These are phyloP conservation scores for Drosophila phalerata DNA, from an alignment of 2,888 invertebrate genomes.

Conservation along the genomic window DNA sequence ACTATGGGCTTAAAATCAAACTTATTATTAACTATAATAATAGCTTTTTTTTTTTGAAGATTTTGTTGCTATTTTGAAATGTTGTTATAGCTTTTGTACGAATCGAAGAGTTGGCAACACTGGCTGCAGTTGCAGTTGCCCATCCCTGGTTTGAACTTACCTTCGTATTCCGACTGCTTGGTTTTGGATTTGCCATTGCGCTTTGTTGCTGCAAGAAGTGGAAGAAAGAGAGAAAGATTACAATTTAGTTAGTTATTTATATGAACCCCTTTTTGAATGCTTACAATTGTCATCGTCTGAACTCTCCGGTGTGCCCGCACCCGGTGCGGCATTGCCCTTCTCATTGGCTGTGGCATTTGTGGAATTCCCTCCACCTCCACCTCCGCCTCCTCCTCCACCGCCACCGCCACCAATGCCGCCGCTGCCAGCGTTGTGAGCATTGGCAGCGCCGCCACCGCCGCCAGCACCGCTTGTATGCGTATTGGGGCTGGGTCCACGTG, in stretches of 20 bases:
- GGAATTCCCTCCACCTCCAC: slow-evolving; percentile 39
- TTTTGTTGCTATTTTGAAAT: too few species aligned
- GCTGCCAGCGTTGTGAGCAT: slow-evolving; percentile 52
- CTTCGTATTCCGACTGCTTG: slow-evolving; percentile 86
- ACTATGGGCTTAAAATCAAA: too few species aligned
- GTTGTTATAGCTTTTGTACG: too few species aligned
- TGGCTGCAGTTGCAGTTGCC: background rate
- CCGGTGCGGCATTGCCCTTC: slow-evolving; percentile 63
- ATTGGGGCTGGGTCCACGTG: slow-evolving; percentile 96
- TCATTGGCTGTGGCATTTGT: slow-evolving; percentile 57
- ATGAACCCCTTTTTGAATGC: slow-evolving; percentile 53
- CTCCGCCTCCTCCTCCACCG: slow-evolving; percentile 39
- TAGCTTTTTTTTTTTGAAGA: too few species aligned
- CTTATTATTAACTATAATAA: too few species aligned
- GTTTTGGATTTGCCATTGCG: slow-evolving; percentile 85
- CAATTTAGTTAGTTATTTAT: background rate
- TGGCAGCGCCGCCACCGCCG: slow-evolving; percentile 51
- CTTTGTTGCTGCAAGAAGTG: slow-evolving; percentile 80
- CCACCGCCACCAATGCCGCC: slow-evolving; percentile 30
- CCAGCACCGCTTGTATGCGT: slow-evolving; percentile 86
- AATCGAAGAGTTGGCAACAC: too few species aligned
- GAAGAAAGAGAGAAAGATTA: background rate
- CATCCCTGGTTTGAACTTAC: slow-evolving; percentile 54
- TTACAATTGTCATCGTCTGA: slow-evolving; percentile 95
- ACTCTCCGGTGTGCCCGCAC: slow-evolving; percentile 90